phyloP scores from a whole-genome alignment of 2,113 vertebrate genomes.

The Mus spicilegus region DNA sequence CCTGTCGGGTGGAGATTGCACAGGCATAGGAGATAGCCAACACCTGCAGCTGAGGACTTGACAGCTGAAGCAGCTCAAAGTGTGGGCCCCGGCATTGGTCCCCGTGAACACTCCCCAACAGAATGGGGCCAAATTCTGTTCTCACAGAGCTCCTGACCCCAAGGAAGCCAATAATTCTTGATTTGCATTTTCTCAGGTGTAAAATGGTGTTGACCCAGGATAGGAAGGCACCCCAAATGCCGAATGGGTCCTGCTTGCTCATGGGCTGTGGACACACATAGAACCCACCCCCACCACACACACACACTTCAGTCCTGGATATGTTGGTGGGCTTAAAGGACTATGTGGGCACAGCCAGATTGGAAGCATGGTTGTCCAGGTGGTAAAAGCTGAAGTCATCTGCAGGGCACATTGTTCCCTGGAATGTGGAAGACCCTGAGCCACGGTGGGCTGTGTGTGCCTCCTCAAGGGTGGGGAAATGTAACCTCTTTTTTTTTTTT shows the following conservation, averaged over 20 bases:
- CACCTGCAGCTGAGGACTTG: background rate
- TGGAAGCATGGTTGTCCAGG: background rate
- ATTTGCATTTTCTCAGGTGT: background rate
- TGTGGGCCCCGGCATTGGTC: background rate
- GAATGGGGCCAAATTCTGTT: fast-evolving
- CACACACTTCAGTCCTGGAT: background rate
- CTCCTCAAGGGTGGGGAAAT: background rate
- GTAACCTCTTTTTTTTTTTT: too few relatives aligned
- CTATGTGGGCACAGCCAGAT: background rate
- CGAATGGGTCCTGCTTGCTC: background rate
- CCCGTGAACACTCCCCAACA: fast-evolving
- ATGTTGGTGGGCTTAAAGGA: background rate
- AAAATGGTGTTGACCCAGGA: background rate
- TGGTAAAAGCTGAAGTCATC: too few relatives aligned
- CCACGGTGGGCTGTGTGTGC: background rate
- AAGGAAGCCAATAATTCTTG: background rate
- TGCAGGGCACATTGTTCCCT: background rate
- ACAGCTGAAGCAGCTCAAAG: background rate
- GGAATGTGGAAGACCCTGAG: background rate
- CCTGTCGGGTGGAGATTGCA: fast-evolving
- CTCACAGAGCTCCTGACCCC: fast-evolving
- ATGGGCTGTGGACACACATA: background rate
- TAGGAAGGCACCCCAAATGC: background rate
- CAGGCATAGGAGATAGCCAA: too few relatives aligned
- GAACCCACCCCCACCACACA: too few relatives aligned